phyloP scores from a whole-genome alignment of 2,888 invertebrate genomes.

The Nomada hirtipes region DNA sequence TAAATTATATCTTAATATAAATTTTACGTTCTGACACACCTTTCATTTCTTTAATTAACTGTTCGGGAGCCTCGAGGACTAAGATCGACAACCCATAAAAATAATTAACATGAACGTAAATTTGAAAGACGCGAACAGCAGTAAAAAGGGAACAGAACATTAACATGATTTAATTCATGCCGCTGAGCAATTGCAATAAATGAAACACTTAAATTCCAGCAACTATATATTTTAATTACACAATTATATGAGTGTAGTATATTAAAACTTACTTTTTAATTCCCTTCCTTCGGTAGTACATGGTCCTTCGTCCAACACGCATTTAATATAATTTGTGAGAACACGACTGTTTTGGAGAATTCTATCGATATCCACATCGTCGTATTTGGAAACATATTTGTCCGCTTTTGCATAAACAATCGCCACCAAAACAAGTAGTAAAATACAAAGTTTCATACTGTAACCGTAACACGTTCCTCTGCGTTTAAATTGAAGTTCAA shows the following conservation, averaged over 20 bases:
- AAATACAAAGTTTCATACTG: slow-evolving; percentile 66
- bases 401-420: slow-evolving; percentile 64
- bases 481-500: background rate
- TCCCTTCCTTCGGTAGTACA: slow-evolving; percentile 87
- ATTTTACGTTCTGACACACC: background rate
- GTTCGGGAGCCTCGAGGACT: too few relatives aligned
- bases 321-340: slow-evolving; percentile 87
- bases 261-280: slow-evolving; percentile 86
- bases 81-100: too few relatives aligned
- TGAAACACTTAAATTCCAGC: background rate
- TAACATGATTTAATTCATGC: too few relatives aligned
- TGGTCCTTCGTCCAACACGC: slow-evolving; percentile 87
- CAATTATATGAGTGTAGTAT: background rate
- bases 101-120: too few relatives aligned
- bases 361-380: slow-evolving; percentile 86
- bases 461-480: background rate
- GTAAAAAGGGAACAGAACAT: too few relatives aligned
- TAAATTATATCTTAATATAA: background rate
- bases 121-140: too few relatives aligned
- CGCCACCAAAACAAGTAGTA: slow-evolving; percentile 70
- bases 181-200: too few relatives aligned
- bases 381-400: slow-evolving; percentile 86
- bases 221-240: background rate
- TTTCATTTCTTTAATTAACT: background rate
- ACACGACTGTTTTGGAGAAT: slow-evolving; percentile 86